Evolutionary conservation across 2,113 vertebrate species (phyloP), one percentile per base, ranked within the genome.

Genomic region (Cryptoleucopteryx plumbea): DNA sequence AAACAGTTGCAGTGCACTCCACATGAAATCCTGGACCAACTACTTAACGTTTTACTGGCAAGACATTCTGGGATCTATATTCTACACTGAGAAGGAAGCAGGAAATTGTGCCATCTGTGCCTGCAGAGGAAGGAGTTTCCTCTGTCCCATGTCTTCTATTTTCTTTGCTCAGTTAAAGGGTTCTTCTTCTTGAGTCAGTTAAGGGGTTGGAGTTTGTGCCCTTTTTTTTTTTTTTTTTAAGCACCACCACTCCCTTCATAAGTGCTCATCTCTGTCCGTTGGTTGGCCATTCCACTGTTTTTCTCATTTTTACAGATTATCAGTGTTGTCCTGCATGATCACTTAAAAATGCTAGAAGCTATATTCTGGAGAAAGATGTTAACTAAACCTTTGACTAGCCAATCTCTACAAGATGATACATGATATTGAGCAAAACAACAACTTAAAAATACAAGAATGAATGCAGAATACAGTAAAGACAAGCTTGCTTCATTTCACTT

Each of bases 161-260:
- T 85, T 71, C 47, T 59, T 67, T n/a, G 8, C 10, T 63, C 26
- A 48, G 48, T 48, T 50, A 50, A 25, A 50, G 22, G 22, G 48
- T 50, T 25, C 4, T 50, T 23, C 22, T 48, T 71, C 67, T 63
- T 59, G 80, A 65, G 36, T 74, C 70, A 58, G 6, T 42, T 73
- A 43, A 48, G 9, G 2, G 23, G 13, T 4, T n/a, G 22, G 3
- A 1, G 3, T 45, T 82, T 48, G 11, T 36, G 19, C 4, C 8
- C 9, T 1, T 9, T 8, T 26, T 40, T 36, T 42, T 48, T 48
- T 25, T 48, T 50, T 48, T 48, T 48, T 23, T 4, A 4, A 53
- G 4, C 7, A 65, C 2, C 6, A 50, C 6, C 11, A 45, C 7
- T 68, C n/a, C 9, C 7, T 67, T 55, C 4, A 0, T 31, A 63